Evolutionary conservation across 1,140 invertebrate genomes (phyloP), one percentile per base, ranked within the genome.

Genomic region (Temnothorax longispinosus): DNA sequence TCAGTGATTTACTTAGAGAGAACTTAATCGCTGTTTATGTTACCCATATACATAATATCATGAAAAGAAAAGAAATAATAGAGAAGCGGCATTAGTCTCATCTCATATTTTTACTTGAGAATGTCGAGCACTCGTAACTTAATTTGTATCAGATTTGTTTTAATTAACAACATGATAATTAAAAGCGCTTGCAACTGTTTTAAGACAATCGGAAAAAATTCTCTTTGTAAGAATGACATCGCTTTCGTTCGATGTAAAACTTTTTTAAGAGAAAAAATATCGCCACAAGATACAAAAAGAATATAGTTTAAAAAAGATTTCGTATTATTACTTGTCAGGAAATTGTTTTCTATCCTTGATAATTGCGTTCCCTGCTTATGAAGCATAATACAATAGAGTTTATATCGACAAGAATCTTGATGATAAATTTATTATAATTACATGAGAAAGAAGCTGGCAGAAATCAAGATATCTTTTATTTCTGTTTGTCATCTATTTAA

Each of bases 21-120:
- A 77, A 85, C 35, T 85, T 85, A 85, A 77, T 85, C 72, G 58
- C 56, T 32, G 58, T 87, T 75, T 65, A 72, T 44, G 15, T 7
- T 56, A 2, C 27, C 18, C 38, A 21, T 21, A 32, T 38, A 41
- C n/a, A 56, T 11, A 56, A 35, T 56, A 35, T 35, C 15, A 21
- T n/a, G 52, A 35, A 18, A 56, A 44, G 65, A 15, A 27, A 27
- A 44, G 67, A 72, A 58, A 72, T 82, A 82, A 82, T 21, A 27
- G 21, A 56, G 38, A 32, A 72, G 0, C 11, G 18, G 13, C 27
- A 72, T 72, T 72, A 81, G 38, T 8, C 18, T 71, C 18, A 58
- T 81, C 21, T 72, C 52, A 44, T 47, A 58, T 47, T 72, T 82
- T 82, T 82, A 72, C 21, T 58, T 18, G 52, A 47, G 6, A 52